These are phyloP conservation scores for Apodemus agrarius DNA, from an alignment of 2,797 vertebrate species.

Conservation along the genomic window DNA sequence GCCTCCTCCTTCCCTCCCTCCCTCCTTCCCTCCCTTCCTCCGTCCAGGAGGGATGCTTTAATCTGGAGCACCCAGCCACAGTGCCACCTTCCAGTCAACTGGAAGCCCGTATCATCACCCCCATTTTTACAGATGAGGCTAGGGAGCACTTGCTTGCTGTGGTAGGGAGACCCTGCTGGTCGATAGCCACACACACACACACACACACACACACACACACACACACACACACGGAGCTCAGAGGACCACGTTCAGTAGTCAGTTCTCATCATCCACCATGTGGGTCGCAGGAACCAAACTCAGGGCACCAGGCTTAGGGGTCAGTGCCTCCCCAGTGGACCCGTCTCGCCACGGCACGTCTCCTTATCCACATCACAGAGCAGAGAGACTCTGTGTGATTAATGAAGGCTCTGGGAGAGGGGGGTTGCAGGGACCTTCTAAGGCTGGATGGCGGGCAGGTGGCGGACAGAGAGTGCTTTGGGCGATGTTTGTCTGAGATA, in stretches of 20 bases:
- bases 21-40: not conserved
- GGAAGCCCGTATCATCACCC: not conserved
- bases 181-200: not conserved
- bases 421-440: not conserved
- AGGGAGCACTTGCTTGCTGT: not conserved
- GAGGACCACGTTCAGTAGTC: not conserved
- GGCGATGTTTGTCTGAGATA: not conserved
- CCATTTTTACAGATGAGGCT: constrained; percentile 12
- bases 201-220: too few species aligned
- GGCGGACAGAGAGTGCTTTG: not conserved
- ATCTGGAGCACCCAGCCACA: not conserved
- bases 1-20: not conserved
- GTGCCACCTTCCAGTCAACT: not conserved
- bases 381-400: not conserved
- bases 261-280: not conserved
- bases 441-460: not conserved
- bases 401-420: not conserved
- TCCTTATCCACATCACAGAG: not conserved
- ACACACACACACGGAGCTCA: too few species aligned
- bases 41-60: not conserved
- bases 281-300: not conserved
- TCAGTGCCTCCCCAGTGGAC: not conserved
- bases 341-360: not conserved
- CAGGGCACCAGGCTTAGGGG: not conserved
- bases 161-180: too few species aligned